A percentile compares a stretch with the other conserved stretches of the same genome.
Evolutionary conservation across 2,797 vertebrate species (phyloP).

Genomic region (Thamnophis elegans): DNA sequence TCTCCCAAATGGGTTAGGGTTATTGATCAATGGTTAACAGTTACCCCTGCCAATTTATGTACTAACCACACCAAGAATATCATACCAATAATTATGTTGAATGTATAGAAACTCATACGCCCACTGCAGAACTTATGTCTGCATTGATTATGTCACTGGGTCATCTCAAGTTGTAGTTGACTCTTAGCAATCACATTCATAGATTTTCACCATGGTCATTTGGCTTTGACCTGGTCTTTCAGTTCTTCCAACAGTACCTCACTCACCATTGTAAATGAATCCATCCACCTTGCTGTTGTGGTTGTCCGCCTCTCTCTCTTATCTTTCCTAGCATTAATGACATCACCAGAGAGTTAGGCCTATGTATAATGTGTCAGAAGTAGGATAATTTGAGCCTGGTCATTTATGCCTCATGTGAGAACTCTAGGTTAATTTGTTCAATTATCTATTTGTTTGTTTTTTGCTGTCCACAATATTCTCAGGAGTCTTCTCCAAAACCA

Average conservation of each 20-base stretch:
- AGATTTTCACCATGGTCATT: not conserved
- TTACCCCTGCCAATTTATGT: not conserved
- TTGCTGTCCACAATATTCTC: not conserved
- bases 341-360: not conserved
- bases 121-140: not conserved
- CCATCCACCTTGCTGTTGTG: not conserved
- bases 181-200: not conserved
- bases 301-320: not conserved
- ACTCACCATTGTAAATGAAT: not conserved
- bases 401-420: not conserved
- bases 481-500: not conserved
- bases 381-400: not conserved
- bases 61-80: not conserved
- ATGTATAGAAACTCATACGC: not conserved
- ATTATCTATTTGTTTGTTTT: not conserved
- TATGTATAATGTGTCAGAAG: not conserved
- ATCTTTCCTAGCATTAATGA: not conserved
- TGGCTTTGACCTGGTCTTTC: not conserved
- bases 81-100: not conserved
- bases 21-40: not conserved
- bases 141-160: not conserved
- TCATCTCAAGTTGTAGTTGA: not conserved
- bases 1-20: not conserved
- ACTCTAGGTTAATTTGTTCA: not conserved
- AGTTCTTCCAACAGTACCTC: not conserved